phyloP scores from a whole-genome alignment of 2,797 vertebrate genomes.

The Rhodeus uyekii region DNA sequence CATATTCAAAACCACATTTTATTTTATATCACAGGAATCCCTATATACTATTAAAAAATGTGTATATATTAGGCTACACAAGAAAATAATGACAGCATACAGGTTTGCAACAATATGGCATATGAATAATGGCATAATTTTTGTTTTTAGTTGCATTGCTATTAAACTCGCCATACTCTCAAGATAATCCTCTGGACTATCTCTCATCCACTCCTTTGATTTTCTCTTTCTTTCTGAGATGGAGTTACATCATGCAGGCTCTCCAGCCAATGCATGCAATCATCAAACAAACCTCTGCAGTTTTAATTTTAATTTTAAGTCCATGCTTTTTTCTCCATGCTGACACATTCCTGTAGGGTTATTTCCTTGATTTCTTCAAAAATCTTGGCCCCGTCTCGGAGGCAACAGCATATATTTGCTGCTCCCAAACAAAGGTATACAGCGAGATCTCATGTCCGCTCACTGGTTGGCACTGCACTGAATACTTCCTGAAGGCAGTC shows the following conservation, averaged over 20 bases:
- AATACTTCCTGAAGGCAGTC: conserved; percentile 56
- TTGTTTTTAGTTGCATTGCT: conserved; percentile 7
- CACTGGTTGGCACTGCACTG: conserved; percentile 26
- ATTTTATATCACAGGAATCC: too few relatives aligned
- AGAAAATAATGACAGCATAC: not conserved
- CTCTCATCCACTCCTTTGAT: conserved; percentile 26
- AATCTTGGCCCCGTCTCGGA: conserved; percentile 26
- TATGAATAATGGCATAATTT: not conserved
- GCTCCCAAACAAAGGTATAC: conserved; percentile 32
- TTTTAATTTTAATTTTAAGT: conserved; percentile 23
- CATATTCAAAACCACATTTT: too few relatives aligned
- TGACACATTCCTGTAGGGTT: conserved; percentile 18
- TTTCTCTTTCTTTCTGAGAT: not conserved
- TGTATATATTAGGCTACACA: too few relatives aligned
- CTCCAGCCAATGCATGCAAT: conserved; percentile 16
- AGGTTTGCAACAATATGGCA: not conserved
- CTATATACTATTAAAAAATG: too few relatives aligned
- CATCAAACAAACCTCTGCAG: conserved; percentile 14
- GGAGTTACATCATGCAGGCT: conserved; percentile 23
- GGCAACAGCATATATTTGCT: conserved; percentile 27
- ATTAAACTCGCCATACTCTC: not conserved
- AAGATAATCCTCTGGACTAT: not conserved
- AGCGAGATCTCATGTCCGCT: conserved; percentile 52
- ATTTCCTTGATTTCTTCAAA: conserved; percentile 39
- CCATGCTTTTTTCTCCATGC: conserved; percentile 35